Conservation (phyloP, 2,113 vertebrate genomes). For the Vanacampus margaritifer region DNA sequence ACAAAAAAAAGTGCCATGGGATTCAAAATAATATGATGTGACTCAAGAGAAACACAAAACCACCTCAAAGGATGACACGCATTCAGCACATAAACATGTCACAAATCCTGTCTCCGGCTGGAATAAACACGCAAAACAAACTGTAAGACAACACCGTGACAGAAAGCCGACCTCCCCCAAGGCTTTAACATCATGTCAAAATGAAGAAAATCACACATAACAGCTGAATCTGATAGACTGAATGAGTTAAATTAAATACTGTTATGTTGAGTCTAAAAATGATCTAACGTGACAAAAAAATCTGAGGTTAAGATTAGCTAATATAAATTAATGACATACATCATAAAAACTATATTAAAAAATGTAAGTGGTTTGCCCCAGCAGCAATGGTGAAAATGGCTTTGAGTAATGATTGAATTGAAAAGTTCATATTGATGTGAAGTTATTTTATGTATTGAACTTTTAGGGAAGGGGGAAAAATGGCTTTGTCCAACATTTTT, state of each 20-base stretch:
- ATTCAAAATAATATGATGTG: background rate
- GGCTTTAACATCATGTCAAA: background rate
- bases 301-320: too few relatives aligned
- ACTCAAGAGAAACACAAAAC: constrained; percentile 15
- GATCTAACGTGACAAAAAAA: too few relatives aligned
- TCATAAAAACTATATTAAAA: too few relatives aligned
- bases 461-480: too few relatives aligned
- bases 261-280: too few relatives aligned
- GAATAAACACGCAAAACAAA: background rate
- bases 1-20: background rate
- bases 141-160: background rate
- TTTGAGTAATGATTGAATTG: background rate
- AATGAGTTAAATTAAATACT: too few relatives aligned
- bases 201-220: too few relatives aligned
- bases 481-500: too few relatives aligned
- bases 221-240: too few relatives aligned
- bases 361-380: too few relatives aligned
- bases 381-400: background rate
- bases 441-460: too few relatives aligned
- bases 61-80: background rate
- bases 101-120: background rate
- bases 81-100: background rate
- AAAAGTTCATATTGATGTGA: background rate
- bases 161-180: background rate
- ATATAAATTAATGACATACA: too few relatives aligned